Evolutionary conservation across 2,888 invertebrate species (phyloP), one percentile per base, ranked within the genome.

Genomic region (Serripes groenlandicus): DNA sequence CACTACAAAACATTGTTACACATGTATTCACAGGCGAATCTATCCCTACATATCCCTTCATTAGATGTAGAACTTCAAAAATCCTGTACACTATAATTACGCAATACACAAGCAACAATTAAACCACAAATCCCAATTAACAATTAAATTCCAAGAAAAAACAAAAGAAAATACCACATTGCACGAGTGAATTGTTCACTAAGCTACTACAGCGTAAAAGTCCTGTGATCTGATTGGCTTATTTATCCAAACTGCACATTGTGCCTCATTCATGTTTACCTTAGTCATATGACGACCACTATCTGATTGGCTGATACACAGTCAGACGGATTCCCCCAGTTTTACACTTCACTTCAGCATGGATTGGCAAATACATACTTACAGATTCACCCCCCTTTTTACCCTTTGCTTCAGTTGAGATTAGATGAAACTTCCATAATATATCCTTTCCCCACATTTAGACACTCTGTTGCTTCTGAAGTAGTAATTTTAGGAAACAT

Each of bases 271-370:
- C 71, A 71, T 56, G 35, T 54, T 71, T 71, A 56, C 56, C 23
- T 71, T 71, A 71, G 71, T 71, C 71, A 71, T 56, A 56, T 56
- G 71, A 56, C 56, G 32, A 56, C 56, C 56, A n/a, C 30, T 56
- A 34, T 56, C 35, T 71, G 54, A 71, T 71, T 71, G 71, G 71
- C 66, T 49, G 49, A 52, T 54, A 54, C 32, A 70, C 28, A 30
- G 54, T 23, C 21, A 9, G n/a, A 70, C 70, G 18, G 54, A 52
- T 52, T 66, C 42, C 66, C 66, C 66, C 35, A 66, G 18, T 66
- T 42, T 62, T 23, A 26, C 66, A 11, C 66, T 66, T 66, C 18
- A 35, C 42, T n/a, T n/a, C n/a, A n/a, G n/a, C n/a, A n/a, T n/a
- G n/a, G n/a, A n/a, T n/a, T n/a, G n/a, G n/a, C n/a, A n/a, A n/a